These are phyloP conservation scores for Steinernema feltiae DNA, from an alignment of 1,140 invertebrate genomes.

Conservation along the genomic window DNA sequence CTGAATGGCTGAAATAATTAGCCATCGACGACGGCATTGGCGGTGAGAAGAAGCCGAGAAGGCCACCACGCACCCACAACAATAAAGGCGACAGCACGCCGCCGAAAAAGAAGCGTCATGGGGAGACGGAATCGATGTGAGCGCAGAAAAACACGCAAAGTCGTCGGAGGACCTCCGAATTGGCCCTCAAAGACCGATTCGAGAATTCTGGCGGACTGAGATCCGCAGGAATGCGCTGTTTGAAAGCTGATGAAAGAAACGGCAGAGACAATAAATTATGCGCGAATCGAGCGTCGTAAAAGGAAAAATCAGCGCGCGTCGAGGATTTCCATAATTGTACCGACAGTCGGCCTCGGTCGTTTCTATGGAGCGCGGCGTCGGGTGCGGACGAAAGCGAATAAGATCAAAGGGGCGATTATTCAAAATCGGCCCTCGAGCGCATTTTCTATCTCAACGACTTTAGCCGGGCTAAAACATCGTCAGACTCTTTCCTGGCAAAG, in stretches of 20 bases:
- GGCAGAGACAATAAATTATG: background rate
- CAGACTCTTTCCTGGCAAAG: background rate
- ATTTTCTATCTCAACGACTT: background rate
- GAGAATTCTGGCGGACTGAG: background rate
- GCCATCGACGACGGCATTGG: background rate
- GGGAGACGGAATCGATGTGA: background rate
- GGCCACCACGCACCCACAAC: background rate
- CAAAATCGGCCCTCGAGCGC: background rate
- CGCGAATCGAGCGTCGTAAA: too few species aligned
- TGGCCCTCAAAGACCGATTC: background rate
- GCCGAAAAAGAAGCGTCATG: background rate
- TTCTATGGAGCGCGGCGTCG: too few species aligned
- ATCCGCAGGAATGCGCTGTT: background rate
- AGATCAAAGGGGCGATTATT: background rate
- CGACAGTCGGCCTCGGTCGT: background rate
- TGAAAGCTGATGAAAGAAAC: background rate
- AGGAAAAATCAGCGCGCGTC: too few species aligned
- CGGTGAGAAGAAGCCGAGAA: background rate
- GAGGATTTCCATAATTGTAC: constrained; percentile 7
- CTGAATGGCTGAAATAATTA: background rate
- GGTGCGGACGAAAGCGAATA: too few species aligned
- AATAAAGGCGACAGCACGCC: background rate
- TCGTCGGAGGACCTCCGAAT: background rate
- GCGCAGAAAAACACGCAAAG: background rate
- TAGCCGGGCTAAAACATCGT: background rate